Conservation (phyloP, 92 coral and sea anemone species). For the Meandrina meandrites region DNA sequence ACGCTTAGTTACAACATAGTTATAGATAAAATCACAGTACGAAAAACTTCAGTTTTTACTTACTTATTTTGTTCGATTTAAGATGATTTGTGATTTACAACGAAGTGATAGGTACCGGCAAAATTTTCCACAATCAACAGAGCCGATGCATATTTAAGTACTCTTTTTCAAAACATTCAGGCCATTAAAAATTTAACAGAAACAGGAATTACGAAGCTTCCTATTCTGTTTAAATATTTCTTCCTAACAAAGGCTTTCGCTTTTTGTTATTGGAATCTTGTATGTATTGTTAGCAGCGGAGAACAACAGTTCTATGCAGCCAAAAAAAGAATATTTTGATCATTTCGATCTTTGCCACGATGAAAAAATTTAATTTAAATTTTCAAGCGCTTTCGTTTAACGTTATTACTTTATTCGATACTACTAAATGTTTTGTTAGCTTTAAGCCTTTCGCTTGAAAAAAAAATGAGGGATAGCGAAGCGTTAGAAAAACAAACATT, state of each 20-base stretch:
- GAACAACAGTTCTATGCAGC: not conserved
- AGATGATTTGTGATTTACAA: not conserved
- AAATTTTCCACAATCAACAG: conserved; percentile 11
- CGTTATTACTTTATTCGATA: not conserved
- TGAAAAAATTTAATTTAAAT: conserved; percentile 19
- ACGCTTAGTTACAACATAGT: not conserved
- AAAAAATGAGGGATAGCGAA: no score
- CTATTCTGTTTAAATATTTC: conserved; percentile 16
- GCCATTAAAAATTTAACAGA: conserved; percentile 43
- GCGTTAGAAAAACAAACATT: conserved; percentile 21
- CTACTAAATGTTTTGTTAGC: not conserved
- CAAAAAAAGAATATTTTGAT: not conserved
- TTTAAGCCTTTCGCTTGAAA: conserved; percentile 1
- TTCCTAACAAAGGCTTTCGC: conserved; percentile 12
- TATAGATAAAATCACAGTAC: not conserved
- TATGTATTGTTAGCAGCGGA: not conserved
- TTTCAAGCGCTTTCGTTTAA: not conserved
- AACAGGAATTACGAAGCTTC: conserved; percentile 27
- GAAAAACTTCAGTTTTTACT: not conserved
- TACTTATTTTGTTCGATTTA: not conserved
- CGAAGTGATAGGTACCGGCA: not conserved
- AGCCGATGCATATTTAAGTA: conserved; percentile 34
- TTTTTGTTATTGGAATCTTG: conserved; percentile 10
- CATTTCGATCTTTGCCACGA: not conserved
- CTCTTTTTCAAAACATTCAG: conserved; percentile 34